Evolutionary conservation across 37 sponge, comb jelly and placozoan genomes (phyloP).

Genomic region (Spongia lamella): DNA sequence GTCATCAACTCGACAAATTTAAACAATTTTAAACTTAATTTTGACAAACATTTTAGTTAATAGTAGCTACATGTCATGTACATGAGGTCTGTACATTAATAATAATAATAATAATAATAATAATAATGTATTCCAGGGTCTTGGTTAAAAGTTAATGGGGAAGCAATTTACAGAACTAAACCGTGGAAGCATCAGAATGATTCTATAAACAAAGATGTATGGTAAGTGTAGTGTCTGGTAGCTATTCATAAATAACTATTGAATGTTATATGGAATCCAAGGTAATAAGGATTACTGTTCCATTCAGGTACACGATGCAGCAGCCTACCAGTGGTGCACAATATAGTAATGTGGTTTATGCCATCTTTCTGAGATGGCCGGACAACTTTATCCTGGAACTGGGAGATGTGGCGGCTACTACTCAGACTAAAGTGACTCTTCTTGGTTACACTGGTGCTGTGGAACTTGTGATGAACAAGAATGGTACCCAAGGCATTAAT

Average conservation of each 20-base stretch:
- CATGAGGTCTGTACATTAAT: no score
- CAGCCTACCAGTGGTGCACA: not conserved
- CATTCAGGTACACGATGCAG: not conserved
- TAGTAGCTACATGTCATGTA: no score
- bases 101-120: no score
- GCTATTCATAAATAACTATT: no score
- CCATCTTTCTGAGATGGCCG: conserved; percentile 41
- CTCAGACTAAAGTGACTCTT: conserved; percentile 18
- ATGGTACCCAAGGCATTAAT: not conserved
- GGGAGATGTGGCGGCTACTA: conserved; percentile 21
- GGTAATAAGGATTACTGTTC: not conserved
- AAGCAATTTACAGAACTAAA: conserved; percentile 62
- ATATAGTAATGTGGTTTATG: conserved; percentile 44
- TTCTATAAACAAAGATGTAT: conserved; percentile 39
- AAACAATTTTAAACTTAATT: no score
- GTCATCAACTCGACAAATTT: no score
- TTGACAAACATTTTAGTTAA: no score
- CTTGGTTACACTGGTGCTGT: conserved; percentile 42
- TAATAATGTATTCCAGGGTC: conserved; percentile 16
- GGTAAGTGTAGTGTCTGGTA: no score
- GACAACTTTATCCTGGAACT: conserved; percentile 13
- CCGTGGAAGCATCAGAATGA: conserved; percentile 76
- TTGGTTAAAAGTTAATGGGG: conserved; percentile 69
- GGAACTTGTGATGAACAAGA: not conserved
- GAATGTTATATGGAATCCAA: no score